Evolutionary conservation across 92 coral and sea anemone species (phyloP), one percentile per base, ranked within the genome.

Genomic region (Actinostola sp.): DNA sequence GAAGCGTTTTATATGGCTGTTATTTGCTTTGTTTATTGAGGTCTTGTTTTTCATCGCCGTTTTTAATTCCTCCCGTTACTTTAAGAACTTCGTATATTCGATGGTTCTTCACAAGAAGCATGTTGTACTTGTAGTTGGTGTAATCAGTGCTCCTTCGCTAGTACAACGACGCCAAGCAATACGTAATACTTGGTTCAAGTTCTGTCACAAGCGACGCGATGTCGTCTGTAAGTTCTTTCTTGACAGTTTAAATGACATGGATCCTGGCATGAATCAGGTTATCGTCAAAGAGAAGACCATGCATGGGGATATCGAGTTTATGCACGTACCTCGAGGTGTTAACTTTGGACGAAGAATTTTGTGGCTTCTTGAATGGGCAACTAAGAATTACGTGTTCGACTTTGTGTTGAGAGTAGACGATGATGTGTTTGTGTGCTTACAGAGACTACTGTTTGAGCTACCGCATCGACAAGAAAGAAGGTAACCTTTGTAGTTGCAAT

Each of bases 351-450:
- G 88, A 71, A 72, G 98, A 42, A 76, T 91, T 46, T 72, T 94
- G 16, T 94, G 98, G 98, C 58, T 94, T 29, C 32, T 91, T 33
- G 92, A 88, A 28, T 94, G 98, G 97, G 77, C 97, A 0, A 66
- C 46, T 0, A 72, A 66, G 35, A 82, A 89, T 28, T 94, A 88
- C 41, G 77, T 83, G 5, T 94, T 91, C 63, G 86, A 94, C 33
- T 94, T 83, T 48, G 87, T 91, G 49, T 66, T 94, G 32, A 70
- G 98, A 66, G 75, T 94, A 69, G 98, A 94, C 32, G 98, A 94
- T 45, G 98, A 94, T 65, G 86, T 91, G 2, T 94, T 94, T 63
- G 85, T 91, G 51, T 94, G 98, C 38, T 71, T 94, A 45, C 84
- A 82, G 49, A 65, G 98, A 42, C 68, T 94, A 68, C 16, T 91